Evolutionary conservation across 2,888 invertebrate genomes (phyloP).

Genomic region (Drymonia ruficornis): DNA sequence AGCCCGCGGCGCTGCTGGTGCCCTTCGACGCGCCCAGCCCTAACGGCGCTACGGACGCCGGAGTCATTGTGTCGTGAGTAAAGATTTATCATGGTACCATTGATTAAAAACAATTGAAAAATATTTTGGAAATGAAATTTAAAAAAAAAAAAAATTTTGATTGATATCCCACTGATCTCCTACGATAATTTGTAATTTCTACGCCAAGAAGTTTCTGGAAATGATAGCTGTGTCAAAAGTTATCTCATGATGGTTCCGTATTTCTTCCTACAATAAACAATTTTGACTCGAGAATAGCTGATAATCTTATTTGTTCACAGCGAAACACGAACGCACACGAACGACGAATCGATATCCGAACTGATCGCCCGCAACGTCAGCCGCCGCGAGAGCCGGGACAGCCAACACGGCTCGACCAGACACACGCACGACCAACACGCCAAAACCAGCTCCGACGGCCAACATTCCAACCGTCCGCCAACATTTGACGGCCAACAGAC

Average conservation of each 20-base stretch:
- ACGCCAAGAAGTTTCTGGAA: too few relatives aligned
- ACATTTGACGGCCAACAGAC: neutral
- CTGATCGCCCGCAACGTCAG: constrained; percentile 3
- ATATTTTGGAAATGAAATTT: too few relatives aligned
- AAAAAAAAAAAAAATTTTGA: too few relatives aligned
- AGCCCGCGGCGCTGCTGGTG: constrained; percentile 20
- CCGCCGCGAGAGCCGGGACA: constrained; percentile 15
- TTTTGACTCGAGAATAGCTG: too few relatives aligned
- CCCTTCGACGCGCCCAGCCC: constrained; percentile 73
- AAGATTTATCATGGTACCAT: neutral
- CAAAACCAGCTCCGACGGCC: neutral
- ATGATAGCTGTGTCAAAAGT: too few relatives aligned
- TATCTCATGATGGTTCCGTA: too few relatives aligned
- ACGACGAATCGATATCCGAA: constrained; percentile 13
- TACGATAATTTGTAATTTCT: too few relatives aligned
- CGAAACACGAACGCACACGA: constrained; percentile 17
- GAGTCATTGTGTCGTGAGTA: constrained; percentile 69
- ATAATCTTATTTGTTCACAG: constrained; percentile 12
- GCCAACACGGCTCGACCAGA: constrained; percentile 13
- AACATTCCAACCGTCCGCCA: neutral
- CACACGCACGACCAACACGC: constrained; percentile 12
- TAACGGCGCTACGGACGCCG: constrained; percentile 68
- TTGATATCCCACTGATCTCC: too few relatives aligned
- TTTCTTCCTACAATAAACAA: too few relatives aligned
- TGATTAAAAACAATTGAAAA: neutral